Evolutionary conservation across 2,113 vertebrate species (phyloP), one percentile per base, ranked within the genome.

Genomic region (Platysternon megacephalum): DNA sequence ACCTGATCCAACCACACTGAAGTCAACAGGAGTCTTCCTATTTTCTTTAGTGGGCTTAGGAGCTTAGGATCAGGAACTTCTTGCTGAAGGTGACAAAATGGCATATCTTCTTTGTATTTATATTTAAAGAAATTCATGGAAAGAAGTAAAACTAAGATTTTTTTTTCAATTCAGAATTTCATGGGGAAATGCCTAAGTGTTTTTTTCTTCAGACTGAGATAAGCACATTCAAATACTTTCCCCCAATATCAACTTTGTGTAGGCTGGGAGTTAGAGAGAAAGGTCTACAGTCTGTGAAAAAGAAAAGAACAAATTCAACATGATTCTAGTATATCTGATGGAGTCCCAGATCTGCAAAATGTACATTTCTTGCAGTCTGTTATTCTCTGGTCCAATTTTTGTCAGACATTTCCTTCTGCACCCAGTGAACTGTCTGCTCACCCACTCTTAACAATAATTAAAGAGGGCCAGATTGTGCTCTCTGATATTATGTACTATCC

Each of bases 271-370:
- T 95, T 88, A 95, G 68, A 95, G 91, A 65, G 61, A 93, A 90
- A 95, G 65, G 65, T 95, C 87, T 95, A 79, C 90, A 96, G 95
- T 95, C 83, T 92, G 90, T 96, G 92, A 95, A 95, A 95, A 93
- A 0, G 0, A 93, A 94, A 95, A 95, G 89, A 97, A 93, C 93
- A 94, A 89, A 89, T 79, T 83, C 65, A 91, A 42, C 46, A 74
- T n/a, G 65, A 68, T 19, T 35, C 32, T 68, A 68, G 35, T 14
- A n/a, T 68, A n/a, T 93, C 91, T 56, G 94, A 78, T 1, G 94
- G 55, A 5, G n/a, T 90, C 52, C 79, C 2, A 68, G 39, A 82
- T 28, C 42, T 44, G n/a, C 42, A 44, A 35, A 28, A 8, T 76
- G 39, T 76, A 44, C 72, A 91, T 22, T 39, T 94, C 93, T 96